phyloP scores from a whole-genome alignment of 2,797 vertebrate species.

The Protonibea diacanthus region DNA sequence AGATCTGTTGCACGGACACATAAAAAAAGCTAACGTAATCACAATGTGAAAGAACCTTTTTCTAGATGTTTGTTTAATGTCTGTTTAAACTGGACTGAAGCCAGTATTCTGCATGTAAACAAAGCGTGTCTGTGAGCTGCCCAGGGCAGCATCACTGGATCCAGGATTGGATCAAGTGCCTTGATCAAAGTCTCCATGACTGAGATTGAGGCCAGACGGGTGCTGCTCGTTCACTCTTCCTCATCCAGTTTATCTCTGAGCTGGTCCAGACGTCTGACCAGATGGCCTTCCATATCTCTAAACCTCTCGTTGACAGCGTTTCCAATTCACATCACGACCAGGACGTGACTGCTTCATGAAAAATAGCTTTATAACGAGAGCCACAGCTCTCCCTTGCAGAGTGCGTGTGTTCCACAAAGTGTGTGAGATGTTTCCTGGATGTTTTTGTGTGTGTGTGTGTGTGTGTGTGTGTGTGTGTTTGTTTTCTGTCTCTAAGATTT shows the following conservation, averaged over 20 bases:
- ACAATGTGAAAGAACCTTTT: neutral
- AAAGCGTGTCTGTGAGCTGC: constrained; percentile 22
- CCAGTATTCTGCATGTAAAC: constrained; percentile 36
- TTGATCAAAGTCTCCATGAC: neutral
- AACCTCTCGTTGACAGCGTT: constrained; percentile 24
- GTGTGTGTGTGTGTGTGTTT: neutral
- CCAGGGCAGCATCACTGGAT: constrained; percentile 6
- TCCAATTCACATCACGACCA: constrained; percentile 52
- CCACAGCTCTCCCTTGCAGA: constrained; percentile 48
- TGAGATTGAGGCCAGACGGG: neutral
- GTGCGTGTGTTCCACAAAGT: constrained; percentile 50
- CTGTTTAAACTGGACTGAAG: constrained; percentile 7
- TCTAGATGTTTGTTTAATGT: neutral
- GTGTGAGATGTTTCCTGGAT: constrained; percentile 67
- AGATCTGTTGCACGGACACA: constrained; percentile 1
- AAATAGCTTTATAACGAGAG: constrained; percentile 73
- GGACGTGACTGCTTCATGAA: constrained; percentile 66
- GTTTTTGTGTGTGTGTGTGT: constrained; percentile 5
- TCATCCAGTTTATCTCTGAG: constrained; percentile 13
- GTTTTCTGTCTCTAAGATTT: constrained; percentile 61
- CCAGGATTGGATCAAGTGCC: constrained; percentile 9
- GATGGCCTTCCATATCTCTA: constrained; percentile 22
- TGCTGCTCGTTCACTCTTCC: constrained; percentile 33
- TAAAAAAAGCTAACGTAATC: neutral
- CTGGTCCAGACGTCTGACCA: constrained; percentile 20